Conservation (phyloP, 2,113 vertebrate species). For the Mionectes macconnelli region DNA sequence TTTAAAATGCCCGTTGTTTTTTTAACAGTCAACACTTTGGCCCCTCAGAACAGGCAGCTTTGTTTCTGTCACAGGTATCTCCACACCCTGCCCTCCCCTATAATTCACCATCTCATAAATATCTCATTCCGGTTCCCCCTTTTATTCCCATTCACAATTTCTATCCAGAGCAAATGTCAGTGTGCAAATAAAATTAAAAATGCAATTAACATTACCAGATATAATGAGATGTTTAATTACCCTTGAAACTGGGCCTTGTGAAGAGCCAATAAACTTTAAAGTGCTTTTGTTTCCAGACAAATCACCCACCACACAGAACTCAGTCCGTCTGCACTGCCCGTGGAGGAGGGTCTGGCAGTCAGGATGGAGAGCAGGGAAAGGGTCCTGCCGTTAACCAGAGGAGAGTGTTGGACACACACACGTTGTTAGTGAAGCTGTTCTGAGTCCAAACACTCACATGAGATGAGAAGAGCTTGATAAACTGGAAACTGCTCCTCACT, state of each 20-base stretch:
- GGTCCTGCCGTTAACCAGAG: not conserved
- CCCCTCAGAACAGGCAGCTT: not conserved
- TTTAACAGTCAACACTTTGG: not conserved
- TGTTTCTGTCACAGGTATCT: not conserved
- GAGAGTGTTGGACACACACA: not conserved
- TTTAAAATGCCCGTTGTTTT: not conserved
- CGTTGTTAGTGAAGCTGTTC: not conserved
- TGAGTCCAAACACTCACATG: not conserved
- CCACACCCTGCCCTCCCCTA: not conserved
- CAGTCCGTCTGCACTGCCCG: not conserved
- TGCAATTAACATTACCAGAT: slow-evolving; percentile 59
- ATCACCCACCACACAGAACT: not conserved
- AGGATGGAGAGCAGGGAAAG: not conserved
- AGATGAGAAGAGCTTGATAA: not conserved
- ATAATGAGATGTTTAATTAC: slow-evolving; percentile 69
- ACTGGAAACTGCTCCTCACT: not conserved
- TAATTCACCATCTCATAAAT: not conserved
- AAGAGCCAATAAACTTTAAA: slow-evolving; percentile 28
- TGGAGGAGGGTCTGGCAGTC: accelerated
- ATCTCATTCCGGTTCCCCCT: not conserved
- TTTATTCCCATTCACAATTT: not conserved
- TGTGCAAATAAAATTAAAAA: slow-evolving; percentile 66
- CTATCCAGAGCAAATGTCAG: slow-evolving; percentile 58
- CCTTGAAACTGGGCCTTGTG: slow-evolving; percentile 48
- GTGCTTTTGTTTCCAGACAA: slow-evolving; percentile 6